Conservation (phyloP, 2,797 vertebrate genomes). For the Diglossa cyanea region DNA sequence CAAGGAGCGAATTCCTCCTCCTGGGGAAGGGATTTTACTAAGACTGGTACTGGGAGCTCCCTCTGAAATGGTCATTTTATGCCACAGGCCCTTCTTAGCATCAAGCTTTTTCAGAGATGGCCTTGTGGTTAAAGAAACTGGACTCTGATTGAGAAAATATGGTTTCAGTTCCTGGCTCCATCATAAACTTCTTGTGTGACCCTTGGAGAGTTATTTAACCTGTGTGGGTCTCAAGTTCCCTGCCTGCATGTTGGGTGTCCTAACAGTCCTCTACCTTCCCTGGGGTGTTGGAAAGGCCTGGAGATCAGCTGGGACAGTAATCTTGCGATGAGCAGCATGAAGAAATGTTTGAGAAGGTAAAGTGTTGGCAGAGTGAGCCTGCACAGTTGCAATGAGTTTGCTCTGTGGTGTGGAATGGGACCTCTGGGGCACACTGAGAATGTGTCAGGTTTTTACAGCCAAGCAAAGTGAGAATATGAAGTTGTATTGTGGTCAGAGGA, state of each 20-base stretch:
- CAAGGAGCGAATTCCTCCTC: neutral
- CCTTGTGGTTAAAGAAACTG: neutral
- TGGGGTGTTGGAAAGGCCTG: neutral
- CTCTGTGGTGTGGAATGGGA: constrained; percentile 1
- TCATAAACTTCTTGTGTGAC: neutral
- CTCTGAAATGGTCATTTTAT: neutral
- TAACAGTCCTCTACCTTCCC: neutral
- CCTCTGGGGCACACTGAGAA: neutral
- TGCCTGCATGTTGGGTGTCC: neutral
- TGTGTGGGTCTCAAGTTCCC: neutral
- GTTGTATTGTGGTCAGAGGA: neutral
- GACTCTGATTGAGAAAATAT: neutral
- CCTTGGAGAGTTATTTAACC: neutral
- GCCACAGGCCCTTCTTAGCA: neutral
- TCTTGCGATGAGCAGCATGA: neutral
- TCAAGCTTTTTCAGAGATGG: neutral
- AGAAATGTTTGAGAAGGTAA: neutral
- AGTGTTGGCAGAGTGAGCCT: neutral
- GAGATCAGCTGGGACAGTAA: neutral
- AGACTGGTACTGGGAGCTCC: neutral
- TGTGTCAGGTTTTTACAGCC: constrained; percentile 45
- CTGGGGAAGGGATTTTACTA: neutral
- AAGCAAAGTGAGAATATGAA: constrained; percentile 15
- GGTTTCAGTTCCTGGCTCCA: neutral
- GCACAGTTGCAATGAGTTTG: constrained; percentile 6